Conservation (phyloP, 2,797 vertebrate species). For the Enteromius anoplus region DNA sequence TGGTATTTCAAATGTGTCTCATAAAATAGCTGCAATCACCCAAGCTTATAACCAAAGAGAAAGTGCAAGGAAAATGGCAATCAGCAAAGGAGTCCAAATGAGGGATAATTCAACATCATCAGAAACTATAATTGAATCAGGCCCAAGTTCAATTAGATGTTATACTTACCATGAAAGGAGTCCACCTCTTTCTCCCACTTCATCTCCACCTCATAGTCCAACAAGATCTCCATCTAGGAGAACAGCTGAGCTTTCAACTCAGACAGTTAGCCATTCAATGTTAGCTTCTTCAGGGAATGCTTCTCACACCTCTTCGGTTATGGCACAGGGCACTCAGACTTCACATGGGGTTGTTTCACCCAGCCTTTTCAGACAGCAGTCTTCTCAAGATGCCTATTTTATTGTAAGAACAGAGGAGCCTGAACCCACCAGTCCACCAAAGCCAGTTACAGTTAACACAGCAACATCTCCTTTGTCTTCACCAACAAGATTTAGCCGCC, state of each 20-base stretch:
- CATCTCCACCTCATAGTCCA: conserved; percentile 88
- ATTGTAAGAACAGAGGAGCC: conserved; percentile 82
- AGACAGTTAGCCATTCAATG: conserved; percentile 82
- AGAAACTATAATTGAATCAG: conserved; percentile 73
- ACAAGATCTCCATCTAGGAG: conserved; percentile 78
- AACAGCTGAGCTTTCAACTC: conserved; percentile 92
- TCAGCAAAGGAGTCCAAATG: conserved; percentile 73
- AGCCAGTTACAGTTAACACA: conserved; percentile 84
- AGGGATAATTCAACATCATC: conserved; percentile 75
- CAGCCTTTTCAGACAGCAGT: conserved; percentile 85
- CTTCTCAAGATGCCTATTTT: conserved; percentile 87
- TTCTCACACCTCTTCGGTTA: conserved; percentile 78
- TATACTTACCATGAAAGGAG: conserved; percentile 88
- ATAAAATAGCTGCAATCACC: conserved; percentile 85
- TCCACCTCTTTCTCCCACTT: conserved; percentile 88
- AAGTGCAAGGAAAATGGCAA: conserved; percentile 73
- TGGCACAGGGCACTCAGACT: conserved; percentile 92
- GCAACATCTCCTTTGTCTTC: conserved; percentile 89
- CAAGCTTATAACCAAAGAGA: conserved; percentile 84
- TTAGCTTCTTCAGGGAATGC: conserved; percentile 68
- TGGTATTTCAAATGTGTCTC: conserved; percentile 77
- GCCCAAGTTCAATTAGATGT: conserved; percentile 76
- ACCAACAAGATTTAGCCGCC: conserved; percentile 85
- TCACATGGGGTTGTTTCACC: conserved; percentile 81
- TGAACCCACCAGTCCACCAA: conserved; percentile 84